A percentile compares a stretch with the other conserved stretches of the same genome.
Evolutionary conservation across 2,797 vertebrate species (phyloP).

Genomic region (Huso huso): DNA sequence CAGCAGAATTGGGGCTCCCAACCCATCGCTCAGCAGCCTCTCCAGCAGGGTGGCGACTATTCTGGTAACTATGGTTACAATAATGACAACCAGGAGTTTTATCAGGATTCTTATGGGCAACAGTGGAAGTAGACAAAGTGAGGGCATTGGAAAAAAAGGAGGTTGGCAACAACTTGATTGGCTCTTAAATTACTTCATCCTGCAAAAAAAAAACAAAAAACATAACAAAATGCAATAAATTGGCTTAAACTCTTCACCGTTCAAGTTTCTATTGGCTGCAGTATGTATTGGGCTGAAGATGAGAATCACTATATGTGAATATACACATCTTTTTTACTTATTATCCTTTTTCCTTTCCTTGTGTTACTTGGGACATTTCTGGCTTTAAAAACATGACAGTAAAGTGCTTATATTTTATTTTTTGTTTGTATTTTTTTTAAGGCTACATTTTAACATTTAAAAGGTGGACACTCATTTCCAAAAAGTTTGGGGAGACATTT

Average conservation of each 20-base stretch:
- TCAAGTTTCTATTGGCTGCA: conserved; percentile 80
- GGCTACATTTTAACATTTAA: conserved; percentile 33
- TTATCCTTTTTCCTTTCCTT: conserved; percentile 63
- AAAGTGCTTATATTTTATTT: conserved; percentile 72
- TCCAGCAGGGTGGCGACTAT: conserved; percentile 76
- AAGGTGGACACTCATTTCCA: conserved; percentile 53
- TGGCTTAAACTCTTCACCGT: conserved; percentile 76
- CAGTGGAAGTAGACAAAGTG: conserved; percentile 68
- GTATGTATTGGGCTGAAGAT: conserved; percentile 89
- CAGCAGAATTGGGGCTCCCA: conserved; percentile 77
- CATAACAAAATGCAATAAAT: conserved; percentile 65
- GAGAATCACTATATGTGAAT: conserved; percentile 69
- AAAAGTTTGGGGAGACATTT: conserved; percentile 73
- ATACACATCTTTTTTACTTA: conserved; percentile 70
- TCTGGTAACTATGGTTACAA: conserved; percentile 79
- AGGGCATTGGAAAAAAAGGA: conserved; percentile 56
- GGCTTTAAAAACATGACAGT: conserved; percentile 66
- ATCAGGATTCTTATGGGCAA: conserved; percentile 78
- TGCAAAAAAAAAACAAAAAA: conserved; percentile 50
- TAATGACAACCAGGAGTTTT: conserved; percentile 81
- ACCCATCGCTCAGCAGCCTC: conserved; percentile 72
- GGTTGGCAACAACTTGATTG: conserved; percentile 86
- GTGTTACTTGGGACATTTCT: conserved; percentile 86
- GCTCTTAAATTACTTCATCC: conserved; percentile 82
- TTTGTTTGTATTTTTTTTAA: conserved; percentile 70